Base-by-base conservation (phyloP, 2,797 vertebrate species). In the Platyrinchus mystaceus region DNA sequence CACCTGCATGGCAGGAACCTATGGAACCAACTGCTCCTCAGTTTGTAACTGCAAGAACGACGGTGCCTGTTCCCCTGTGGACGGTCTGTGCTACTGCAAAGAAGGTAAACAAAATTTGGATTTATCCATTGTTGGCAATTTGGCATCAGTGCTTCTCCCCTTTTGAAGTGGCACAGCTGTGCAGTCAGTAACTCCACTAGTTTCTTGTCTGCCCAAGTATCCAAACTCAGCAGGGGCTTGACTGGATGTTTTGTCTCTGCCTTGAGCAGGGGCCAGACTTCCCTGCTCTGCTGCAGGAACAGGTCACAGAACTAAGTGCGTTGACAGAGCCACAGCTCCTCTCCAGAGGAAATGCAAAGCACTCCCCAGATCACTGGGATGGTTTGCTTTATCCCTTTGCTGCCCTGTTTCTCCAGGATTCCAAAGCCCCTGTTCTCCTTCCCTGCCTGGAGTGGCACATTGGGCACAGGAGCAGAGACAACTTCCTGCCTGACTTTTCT, bases 11-110 rank as follows among this genome's bases (percentile, higher is more conserved):
- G 88, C 97, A 23, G 99, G 99, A 79, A 98, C 98, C 55, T 99
- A 98, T 1, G 99, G 99, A 44, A 96, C 98, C 83, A 99, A 99
- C 95, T 99, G 99, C 97, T 98, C 98, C 0, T 99, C 98, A 8
- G 94, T 98, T 49, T 99, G 99, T 87, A 98, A 97, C 96, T 99
- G 99, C 97, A 97, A 97, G 91, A 99, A 99, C 8, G 97, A 98
- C 2, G 99, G 98, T 8, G 87, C 97, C 43, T 99, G 99, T 96
- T 99, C 98, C 80, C 98, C 99, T 0, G 95, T 98, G 59, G 99
- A 99, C 11, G 99, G 99, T n/a, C 98, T 98, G 88, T 99, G 99
- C 89, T 95, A 98, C 95, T 99, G 99, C 98, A 98, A 96, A 96
- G 99, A 99, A 98, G 99, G 99, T 99, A 98, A 89, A 91, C n/a